Evolutionary conservation across 2,113 vertebrate species (phyloP).

Genomic region (Alces alces): DNA sequence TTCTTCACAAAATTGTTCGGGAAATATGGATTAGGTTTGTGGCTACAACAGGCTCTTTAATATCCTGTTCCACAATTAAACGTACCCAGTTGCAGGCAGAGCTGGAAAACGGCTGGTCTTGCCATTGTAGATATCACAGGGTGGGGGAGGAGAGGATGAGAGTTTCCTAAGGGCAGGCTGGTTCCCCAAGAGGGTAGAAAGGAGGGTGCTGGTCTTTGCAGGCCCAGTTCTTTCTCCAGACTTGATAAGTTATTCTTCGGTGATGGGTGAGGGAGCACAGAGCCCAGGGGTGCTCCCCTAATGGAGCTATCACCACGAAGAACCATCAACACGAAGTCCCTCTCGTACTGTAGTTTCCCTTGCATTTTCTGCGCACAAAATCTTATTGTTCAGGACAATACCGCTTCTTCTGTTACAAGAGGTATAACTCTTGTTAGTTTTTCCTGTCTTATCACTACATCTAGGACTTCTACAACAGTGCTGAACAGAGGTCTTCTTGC

Average conservation of each 20-base stretch:
- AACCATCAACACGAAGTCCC: background rate
- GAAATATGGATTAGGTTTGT: background rate
- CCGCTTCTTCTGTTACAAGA: background rate
- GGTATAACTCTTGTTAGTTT: background rate
- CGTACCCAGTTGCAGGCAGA: background rate
- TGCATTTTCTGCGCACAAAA: background rate
- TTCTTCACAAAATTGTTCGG: background rate
- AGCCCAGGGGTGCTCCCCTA: no score
- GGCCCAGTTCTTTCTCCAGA: background rate
- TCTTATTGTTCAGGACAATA: background rate
- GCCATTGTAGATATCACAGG: background rate
- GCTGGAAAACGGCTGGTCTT: background rate
- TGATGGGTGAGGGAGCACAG: background rate
- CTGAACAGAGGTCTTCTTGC: background rate
- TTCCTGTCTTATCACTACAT: background rate
- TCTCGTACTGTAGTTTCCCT: background rate
- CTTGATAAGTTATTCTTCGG: background rate
- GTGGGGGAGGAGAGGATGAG: background rate
- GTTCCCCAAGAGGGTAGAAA: background rate
- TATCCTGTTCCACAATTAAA: background rate
- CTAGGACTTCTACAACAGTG: background rate
- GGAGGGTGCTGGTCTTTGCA: background rate
- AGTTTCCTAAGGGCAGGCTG: accelerated
- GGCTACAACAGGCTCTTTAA: background rate
- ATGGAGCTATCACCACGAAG: background rate